Conservation (phyloP, 2,113 vertebrate genomes). For the Aldabrachelys gigantea region DNA sequence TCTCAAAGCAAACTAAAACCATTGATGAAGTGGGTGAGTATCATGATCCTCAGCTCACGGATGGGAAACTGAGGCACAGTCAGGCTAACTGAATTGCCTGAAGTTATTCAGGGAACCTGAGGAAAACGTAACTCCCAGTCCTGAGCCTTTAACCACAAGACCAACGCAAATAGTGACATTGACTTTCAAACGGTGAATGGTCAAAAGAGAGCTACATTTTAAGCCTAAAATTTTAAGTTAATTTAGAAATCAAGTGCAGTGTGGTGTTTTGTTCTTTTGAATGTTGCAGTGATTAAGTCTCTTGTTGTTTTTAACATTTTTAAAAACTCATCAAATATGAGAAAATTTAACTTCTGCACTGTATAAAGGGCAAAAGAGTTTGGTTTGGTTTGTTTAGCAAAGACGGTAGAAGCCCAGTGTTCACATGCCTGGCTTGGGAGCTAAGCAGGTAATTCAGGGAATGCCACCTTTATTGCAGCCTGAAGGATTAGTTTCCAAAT, state of each 20-base stretch:
- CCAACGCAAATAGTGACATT: background rate
- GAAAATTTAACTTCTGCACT: background rate
- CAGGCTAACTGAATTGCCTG: background rate
- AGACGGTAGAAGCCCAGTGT: conserved; percentile 10
- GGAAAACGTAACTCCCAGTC: background rate
- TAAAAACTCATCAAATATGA: background rate
- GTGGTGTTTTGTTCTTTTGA: background rate
- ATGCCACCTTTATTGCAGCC: background rate
- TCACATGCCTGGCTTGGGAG: background rate
- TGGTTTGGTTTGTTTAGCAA: background rate
- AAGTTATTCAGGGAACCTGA: background rate
- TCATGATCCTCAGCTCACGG: background rate
- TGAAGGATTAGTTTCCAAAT: background rate
- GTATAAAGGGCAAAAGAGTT: background rate
- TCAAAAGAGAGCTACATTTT: background rate
- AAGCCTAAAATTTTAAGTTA: conserved; percentile 10
- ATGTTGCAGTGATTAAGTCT: background rate
- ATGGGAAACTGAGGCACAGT: background rate
- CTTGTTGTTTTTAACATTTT: background rate
- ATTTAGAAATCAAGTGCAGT: background rate
- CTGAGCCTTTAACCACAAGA: background rate
- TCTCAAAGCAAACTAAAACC: background rate
- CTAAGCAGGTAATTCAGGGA: background rate
- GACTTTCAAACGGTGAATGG: background rate
- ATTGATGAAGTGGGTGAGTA: background rate